Evolutionary conservation across 1,140 invertebrate species (phyloP), one percentile per base, ranked within the genome.

Genomic region (Protaetia brevitarsis): DNA sequence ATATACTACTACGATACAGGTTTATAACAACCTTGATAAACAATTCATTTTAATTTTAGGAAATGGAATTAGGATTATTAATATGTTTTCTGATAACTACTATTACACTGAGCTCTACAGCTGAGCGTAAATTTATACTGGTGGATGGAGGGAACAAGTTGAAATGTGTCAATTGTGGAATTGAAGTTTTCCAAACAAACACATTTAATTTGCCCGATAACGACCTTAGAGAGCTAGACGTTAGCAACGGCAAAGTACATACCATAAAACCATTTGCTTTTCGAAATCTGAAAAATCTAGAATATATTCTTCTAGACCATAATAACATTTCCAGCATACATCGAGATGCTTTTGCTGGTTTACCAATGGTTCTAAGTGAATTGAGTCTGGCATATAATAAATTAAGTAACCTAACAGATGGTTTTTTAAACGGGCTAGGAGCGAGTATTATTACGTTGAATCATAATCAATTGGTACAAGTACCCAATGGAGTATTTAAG

Each of bases 331-430:
- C 27, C 16, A 68, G 66, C 26, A 60, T 77, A 13, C 41, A 64
- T 11, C 23, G 26, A n/a, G 64, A 67, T 16, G 75, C 74, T 21
- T 78, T 78, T 59, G 7, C 31, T 0, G 73, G 73, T 1, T 58
- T 77, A 7, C 63, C 61, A 8, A 68, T 72, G 30, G 41, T 77
- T 3, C 71, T 69, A n/a, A n/a, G n/a, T 57, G 71, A 75, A 57
- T 30, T 78, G 6, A 64, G 74, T 66, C 65, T 78, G 30, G 68
- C 72, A 28, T 51, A 73, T 29, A 78, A 78, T 36, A 27, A 68
- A 6, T 58, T 78, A 0, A 31, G n/a, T 28, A 56, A 68, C 23
- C 37, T 77, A 26, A 63, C 58, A 5, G 66, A 61, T 37, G 69
- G 71, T 58, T 75, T 74, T 65, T 62, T 74, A 56, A 67, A 68